Conservation (phyloP, 1,140 invertebrate genomes). For the Drosophila nigrodunni region DNA sequence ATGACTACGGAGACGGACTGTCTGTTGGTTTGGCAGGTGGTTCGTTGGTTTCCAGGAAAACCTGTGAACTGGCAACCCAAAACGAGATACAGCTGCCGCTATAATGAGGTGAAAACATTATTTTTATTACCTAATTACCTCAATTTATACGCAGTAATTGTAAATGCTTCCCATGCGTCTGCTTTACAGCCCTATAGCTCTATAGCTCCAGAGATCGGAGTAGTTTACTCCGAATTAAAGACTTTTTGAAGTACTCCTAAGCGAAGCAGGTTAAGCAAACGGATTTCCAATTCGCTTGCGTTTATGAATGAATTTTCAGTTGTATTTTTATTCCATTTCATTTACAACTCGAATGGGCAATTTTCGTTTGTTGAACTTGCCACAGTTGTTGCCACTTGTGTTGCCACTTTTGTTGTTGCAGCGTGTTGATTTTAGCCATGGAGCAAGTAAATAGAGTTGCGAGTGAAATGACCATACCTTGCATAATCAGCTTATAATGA, state of each 20-base stretch:
- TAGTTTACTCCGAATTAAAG: slow-evolving; percentile 3
- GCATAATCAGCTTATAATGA: slow-evolving; percentile 76
- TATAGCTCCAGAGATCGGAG: slow-evolving; percentile 24
- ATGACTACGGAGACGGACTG: not conserved
- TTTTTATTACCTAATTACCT: slow-evolving; percentile 84
- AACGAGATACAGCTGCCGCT: slow-evolving; percentile 49
- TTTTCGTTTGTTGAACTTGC: slow-evolving; percentile 64
- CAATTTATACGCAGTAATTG: slow-evolving; percentile 81
- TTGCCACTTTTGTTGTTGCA: slow-evolving; percentile 3
- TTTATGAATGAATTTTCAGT: slow-evolving; percentile 78
- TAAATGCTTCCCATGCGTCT: slow-evolving; percentile 48
- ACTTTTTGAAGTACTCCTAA: slow-evolving; percentile 26
- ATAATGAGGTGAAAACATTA: slow-evolving; percentile 81
- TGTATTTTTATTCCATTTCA: slow-evolving; percentile 21
- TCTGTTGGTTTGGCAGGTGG: slow-evolving; percentile 39
- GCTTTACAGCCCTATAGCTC: slow-evolving; percentile 10
- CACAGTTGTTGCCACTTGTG: slow-evolving; percentile 23
- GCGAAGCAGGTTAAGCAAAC: slow-evolving; percentile 69
- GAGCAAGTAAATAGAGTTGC: slow-evolving; percentile 47
- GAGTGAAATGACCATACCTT: slow-evolving; percentile 46
- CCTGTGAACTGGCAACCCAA: slow-evolving; percentile 32
- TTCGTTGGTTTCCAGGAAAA: slow-evolving; percentile 50
- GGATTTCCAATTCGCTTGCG: slow-evolving; percentile 77
- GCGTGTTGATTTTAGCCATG: slow-evolving; percentile 24
- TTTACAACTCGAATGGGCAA: slow-evolving; percentile 23